Conservation (phyloP, 1,140 invertebrate species). For the Coelopa frigida region DNA sequence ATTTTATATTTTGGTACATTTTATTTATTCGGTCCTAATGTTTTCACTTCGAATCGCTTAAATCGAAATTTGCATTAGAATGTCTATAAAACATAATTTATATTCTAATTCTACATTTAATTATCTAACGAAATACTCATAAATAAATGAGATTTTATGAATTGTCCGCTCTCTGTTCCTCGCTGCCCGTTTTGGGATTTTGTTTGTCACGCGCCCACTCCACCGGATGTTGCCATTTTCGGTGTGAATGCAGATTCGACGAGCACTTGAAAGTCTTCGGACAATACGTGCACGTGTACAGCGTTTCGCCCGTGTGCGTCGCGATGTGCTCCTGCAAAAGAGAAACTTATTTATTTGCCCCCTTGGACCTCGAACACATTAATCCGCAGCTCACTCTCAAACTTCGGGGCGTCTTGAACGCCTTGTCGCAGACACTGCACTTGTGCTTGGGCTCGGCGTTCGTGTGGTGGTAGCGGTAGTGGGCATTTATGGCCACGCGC, state of each 20-base stretch:
- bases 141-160: no score
- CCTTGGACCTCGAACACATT: background rate
- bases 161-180: no score
- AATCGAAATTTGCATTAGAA: no score
- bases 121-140: no score
- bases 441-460: constrained; percentile 1
- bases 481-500: background rate
- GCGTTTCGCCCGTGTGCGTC: constrained; percentile 25
- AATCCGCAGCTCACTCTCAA: background rate
- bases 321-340: constrained; percentile 28
- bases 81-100: no score
- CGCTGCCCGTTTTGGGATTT: no score
- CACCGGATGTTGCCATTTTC: constrained; percentile 23
- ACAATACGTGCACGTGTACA: constrained; percentile 32
- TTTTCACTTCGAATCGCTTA: no score
- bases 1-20: no score
- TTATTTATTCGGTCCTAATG: no score
- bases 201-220: constrained; percentile 19
- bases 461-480: background rate
- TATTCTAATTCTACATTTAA: no score
- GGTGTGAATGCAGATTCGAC: constrained; percentile 31
- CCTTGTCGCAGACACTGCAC: constrained; percentile 3
- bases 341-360: constrained; percentile 4
- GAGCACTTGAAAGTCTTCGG: constrained; percentile 26
- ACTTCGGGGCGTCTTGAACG: background rate